phyloP scores from a whole-genome alignment of 1,140 invertebrate genomes.

The Drosophila ananassae region DNA sequence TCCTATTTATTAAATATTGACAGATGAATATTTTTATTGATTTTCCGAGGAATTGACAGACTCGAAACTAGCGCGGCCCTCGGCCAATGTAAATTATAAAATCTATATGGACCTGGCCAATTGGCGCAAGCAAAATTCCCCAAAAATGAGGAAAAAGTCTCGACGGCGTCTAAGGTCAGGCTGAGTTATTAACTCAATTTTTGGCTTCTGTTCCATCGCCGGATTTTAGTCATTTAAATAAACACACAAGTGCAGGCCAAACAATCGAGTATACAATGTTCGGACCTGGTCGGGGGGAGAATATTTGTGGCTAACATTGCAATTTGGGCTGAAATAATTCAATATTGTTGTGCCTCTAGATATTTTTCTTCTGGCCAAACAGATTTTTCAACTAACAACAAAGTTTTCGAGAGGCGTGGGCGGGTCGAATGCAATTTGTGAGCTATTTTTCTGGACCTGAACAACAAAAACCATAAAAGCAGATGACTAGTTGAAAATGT shows the following conservation, averaged over 20 bases:
- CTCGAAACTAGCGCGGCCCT: conserved; percentile 40
- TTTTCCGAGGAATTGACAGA: conserved; percentile 45
- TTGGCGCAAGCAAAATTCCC: conserved; percentile 67
- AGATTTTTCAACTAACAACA: conserved; percentile 59
- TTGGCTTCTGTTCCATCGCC: conserved; percentile 61
- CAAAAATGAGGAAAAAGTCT: conserved; percentile 30
- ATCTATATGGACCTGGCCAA: conserved; percentile 56
- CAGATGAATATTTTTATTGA: conserved; percentile 40
- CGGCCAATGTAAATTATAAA: conserved; percentile 56
- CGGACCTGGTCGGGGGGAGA: neutral
- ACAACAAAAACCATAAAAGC: conserved; percentile 6
- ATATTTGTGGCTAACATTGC: conserved; percentile 51
- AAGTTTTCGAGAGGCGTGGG: conserved; percentile 52
- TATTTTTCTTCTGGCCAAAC: conserved; percentile 47
- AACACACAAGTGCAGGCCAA: conserved; percentile 49
- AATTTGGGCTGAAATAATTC: conserved; percentile 48
- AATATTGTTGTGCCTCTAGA: conserved; percentile 24
- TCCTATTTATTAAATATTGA: conserved; percentile 36
- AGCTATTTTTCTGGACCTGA: conserved; percentile 24
- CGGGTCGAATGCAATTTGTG: conserved; percentile 48
- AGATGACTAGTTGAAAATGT: neutral
- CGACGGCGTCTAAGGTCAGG: conserved; percentile 54
- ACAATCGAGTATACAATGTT: neutral
- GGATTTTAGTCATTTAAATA: conserved; percentile 72
- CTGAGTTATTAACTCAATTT: conserved; percentile 75